Conservation (phyloP, 2,113 vertebrate species). For the Cercocebus atys region DNA sequence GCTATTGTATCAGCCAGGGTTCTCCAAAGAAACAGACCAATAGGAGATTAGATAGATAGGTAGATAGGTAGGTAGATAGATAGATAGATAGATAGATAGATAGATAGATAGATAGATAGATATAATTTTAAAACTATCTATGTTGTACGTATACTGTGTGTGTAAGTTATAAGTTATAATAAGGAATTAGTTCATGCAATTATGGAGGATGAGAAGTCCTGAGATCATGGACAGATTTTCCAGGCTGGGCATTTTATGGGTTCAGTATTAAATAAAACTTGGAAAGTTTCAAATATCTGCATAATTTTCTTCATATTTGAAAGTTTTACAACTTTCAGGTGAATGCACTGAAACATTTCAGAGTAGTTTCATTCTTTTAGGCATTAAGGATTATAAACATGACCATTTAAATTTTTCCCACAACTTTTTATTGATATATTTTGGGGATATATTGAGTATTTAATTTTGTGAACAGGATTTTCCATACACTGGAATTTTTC, state of each 20-base stretch:
- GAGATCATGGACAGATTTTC: not conserved
- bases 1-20: not conserved
- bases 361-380: not conserved
- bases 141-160: too few species aligned
- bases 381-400: not conserved
- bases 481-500: not conserved
- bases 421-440: not conserved
- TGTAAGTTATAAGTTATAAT: not conserved
- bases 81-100: too few species aligned
- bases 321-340: not conserved
- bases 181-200: not conserved
- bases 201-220: not conserved
- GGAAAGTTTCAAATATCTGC: not conserved
- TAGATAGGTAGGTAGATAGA: too few species aligned
- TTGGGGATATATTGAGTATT: not conserved
- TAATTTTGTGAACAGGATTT: constrained; percentile 5
- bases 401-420: not conserved
- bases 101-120: too few species aligned
- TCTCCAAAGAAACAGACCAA: not conserved
- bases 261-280: not conserved
- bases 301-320: not conserved
- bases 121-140: not conserved
- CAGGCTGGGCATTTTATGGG: not conserved
- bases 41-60: not conserved
- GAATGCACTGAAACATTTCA: not conserved